Evolutionary conservation across 2,113 vertebrate species (phyloP), one percentile per base, ranked within the genome.

Genomic region (Morone chrysops): DNA sequence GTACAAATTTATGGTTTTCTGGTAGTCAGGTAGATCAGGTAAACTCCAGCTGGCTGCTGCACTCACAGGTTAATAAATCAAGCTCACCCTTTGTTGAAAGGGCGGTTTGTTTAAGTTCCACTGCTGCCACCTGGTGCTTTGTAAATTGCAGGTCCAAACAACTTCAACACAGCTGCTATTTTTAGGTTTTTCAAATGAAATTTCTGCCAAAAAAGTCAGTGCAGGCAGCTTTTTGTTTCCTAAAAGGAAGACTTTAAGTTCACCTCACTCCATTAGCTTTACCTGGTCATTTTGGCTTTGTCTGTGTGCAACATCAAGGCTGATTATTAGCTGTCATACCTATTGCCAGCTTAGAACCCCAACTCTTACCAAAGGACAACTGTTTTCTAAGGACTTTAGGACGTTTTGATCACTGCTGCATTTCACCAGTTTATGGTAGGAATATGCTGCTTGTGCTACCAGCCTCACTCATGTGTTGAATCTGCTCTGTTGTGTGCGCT

Each of bases 361-460:
- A 31, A 31, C 31, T 14, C 3, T 12, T 12, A 51, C 59, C 47
- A 41, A 22, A 50, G 12, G 31, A 61, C 31, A 3, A 36, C 22
- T 60, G 5, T 14, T 47, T 6, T 16, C n/a, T 4, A 36, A 17
- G 17, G 48, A 65, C 10, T 0, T n/a, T 10, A 40, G 41, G 6
- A 57, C 13, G 38, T 66, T 11, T 45, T 65, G 8, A 5, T 13
- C 50, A 2, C 17, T 8, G 11, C 22, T 5, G 43, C 13, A 4
- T 48, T 36, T 56, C 71, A 25, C 41, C 59, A 11, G 31, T 31
- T 8, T 4, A n/a, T 77, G 51, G 81, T 83, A 57, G 67, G 68
- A 50, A 7, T 18, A 17, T 38, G 14, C 38, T 20, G 18, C 22
- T 31, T 38, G 9, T 75, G 38, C 16, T 22, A 40, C 57, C 25